Conservation (phyloP, 1,140 invertebrate genomes). For the Lordiphosa clarofinis region DNA sequence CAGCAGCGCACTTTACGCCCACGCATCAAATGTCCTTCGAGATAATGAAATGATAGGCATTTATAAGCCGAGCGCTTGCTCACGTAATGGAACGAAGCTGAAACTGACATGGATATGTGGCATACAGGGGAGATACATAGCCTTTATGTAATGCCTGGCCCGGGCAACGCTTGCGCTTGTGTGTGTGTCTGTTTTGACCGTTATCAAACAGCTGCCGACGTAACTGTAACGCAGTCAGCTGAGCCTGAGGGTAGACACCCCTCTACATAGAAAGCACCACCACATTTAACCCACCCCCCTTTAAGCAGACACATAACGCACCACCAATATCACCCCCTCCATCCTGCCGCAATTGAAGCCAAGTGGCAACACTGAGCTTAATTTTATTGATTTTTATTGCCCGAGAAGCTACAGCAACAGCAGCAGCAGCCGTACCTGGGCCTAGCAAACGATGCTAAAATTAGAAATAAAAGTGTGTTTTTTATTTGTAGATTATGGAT, state of each 20-base stretch:
- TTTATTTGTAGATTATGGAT: constrained; percentile 20
- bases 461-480: constrained; percentile 39
- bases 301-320: constrained; percentile 17
- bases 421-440: constrained; percentile 29
- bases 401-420: neutral
- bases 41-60: constrained; percentile 58
- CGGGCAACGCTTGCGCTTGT: constrained; percentile 28
- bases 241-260: constrained; percentile 37
- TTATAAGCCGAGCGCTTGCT: constrained; percentile 29
- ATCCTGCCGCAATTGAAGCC: constrained; percentile 18
- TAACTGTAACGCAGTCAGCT: constrained; percentile 54
- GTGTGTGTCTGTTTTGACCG: constrained; percentile 40
- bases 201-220: constrained; percentile 54
- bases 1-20: constrained; percentile 20
- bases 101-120: constrained; percentile 24
- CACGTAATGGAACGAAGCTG: constrained; percentile 32
- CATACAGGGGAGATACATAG: constrained; percentile 24
- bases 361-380: constrained; percentile 66
- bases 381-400: constrained; percentile 60
- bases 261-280: constrained; percentile 13
- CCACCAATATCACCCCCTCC: constrained; percentile 14
- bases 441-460: constrained; percentile 38
- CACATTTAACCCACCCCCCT: constrained; percentile 18
- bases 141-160: constrained; percentile 59
- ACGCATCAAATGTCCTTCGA: constrained; percentile 59